A percentile compares a stretch with the other conserved stretches of the same genome.
phyloP scores from a whole-genome alignment of 2,113 vertebrate genomes.

The Pungitius pungitius region DNA sequence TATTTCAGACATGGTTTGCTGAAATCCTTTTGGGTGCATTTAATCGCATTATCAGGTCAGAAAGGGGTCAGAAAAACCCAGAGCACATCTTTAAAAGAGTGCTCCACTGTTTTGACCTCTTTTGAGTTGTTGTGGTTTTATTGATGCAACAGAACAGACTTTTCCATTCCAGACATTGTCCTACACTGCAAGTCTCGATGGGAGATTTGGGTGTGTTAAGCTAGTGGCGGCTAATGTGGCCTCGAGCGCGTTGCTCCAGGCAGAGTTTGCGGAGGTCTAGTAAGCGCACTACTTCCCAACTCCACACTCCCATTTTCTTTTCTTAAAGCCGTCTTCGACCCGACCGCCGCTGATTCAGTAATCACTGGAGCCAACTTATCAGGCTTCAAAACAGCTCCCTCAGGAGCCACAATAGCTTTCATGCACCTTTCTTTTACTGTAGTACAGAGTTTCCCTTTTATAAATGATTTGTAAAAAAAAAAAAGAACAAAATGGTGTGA shows the following conservation, averaged over 20 bases:
- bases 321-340: neutral
- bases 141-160: neutral
- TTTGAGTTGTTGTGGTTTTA: neutral
- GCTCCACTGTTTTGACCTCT: neutral
- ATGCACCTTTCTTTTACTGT: neutral
- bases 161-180: neutral
- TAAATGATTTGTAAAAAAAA: neutral
- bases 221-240: neutral
- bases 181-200: no score
- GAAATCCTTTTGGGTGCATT: neutral
- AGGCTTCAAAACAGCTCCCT: neutral
- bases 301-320: neutral
- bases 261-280: neutral
- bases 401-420: neutral
- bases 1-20: no score
- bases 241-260: neutral
- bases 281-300: neutral
- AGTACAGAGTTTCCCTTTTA: neutral
- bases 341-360: neutral
- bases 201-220: neutral
- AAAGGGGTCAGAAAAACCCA: neutral
- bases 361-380: neutral
- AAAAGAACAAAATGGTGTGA: no score
- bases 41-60: neutral
- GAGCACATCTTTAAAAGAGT: neutral